These are phyloP conservation scores for Peromyscus eremicus DNA, from an alignment of 2,797 vertebrate genomes.

Conservation along the genomic window DNA sequence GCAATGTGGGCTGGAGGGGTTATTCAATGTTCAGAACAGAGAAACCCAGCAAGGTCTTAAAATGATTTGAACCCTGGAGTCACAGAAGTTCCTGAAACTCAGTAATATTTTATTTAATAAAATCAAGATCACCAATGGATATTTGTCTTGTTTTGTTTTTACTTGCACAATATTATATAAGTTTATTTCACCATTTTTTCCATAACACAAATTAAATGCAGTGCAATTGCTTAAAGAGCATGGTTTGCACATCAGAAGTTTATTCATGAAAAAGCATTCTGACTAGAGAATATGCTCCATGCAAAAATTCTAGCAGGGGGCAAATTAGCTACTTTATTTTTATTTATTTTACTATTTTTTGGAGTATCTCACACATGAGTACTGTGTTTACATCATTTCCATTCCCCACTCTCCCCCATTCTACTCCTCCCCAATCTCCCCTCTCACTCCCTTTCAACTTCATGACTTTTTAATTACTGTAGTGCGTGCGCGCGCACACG, in stretches of 20 bases:
- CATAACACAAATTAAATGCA: neutral
- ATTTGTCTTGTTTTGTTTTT: neutral
- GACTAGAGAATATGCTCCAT: neutral
- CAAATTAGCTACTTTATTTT: neutral
- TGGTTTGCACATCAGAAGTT: neutral
- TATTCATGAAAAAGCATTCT: neutral
- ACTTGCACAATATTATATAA: neutral
- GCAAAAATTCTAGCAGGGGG: too few relatives aligned
- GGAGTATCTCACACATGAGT: neutral
- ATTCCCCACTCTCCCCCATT: neutral
- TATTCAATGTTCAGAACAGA: neutral
- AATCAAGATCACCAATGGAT: constrained; percentile 11
- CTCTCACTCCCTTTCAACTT: neutral
- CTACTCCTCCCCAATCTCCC: neutral
- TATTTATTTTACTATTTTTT: neutral
- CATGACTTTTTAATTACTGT: neutral
- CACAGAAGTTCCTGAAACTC: constrained; percentile 3
- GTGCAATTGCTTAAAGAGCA: neutral
- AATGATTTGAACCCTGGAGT: constrained; percentile 4
- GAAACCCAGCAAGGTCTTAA: neutral
- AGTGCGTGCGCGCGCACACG: too few relatives aligned
- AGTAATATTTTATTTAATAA: constrained; percentile 57
- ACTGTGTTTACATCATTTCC: neutral
- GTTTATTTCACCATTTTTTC: neutral
- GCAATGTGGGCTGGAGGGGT: neutral